Evolutionary conservation across 2,113 vertebrate species (phyloP).

Genomic region (Chloropsis cyanopogon): DNA sequence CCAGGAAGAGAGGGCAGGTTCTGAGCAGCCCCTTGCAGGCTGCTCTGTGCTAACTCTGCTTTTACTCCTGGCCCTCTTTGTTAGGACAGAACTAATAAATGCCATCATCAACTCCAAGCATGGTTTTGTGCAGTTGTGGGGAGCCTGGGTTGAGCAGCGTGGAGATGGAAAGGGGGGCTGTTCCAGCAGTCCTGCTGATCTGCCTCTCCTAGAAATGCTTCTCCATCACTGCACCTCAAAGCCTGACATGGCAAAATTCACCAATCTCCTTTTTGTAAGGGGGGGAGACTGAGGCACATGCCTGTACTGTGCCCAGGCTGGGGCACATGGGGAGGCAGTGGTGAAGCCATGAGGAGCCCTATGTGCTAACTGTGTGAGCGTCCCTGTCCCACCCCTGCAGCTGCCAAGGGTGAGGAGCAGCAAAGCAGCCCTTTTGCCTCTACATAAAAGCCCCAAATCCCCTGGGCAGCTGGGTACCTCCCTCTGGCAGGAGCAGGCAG

Average conservation of each 20-base stretch:
- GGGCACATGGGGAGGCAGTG: rapidly evolving
- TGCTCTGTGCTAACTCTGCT: not conserved
- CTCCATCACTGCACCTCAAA: not conserved
- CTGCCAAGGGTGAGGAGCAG: not conserved
- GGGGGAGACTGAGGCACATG: not conserved
- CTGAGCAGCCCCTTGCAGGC: not conserved
- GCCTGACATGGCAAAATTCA: not conserved
- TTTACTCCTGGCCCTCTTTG: not conserved
- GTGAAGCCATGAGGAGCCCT: not conserved
- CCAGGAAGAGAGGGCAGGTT: not conserved
- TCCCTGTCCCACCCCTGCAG: not conserved
- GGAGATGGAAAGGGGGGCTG: not conserved
- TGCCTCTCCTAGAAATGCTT: not conserved
- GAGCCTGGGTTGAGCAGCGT: rapidly evolving
- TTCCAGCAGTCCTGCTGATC: not conserved
- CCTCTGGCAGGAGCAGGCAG: not conserved
- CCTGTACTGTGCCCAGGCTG: not conserved
- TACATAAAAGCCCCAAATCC: not conserved
- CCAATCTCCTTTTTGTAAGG: not conserved
- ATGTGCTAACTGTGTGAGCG: not conserved
- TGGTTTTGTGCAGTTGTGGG: rapidly evolving
- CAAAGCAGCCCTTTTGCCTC: not conserved
- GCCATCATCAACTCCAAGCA: not conserved
- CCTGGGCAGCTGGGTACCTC: not conserved
- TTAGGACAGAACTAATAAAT: not conserved